These are phyloP conservation scores for Oxyura jamaicensis DNA, from an alignment of 2,113 vertebrate species.

Conservation along the genomic window DNA sequence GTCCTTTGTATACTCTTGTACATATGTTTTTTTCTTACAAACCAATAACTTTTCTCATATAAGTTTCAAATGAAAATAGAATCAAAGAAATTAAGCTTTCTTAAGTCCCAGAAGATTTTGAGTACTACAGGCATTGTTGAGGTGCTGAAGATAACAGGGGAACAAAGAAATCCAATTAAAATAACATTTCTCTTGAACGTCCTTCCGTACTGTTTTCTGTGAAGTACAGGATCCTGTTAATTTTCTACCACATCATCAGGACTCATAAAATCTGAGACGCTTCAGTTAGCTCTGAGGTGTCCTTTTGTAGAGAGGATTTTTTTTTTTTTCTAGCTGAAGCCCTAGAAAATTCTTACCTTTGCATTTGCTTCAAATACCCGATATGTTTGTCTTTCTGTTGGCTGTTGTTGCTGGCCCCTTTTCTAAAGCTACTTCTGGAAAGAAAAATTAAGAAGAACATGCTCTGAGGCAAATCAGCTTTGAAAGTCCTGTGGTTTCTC, in stretches of 20 bases:
- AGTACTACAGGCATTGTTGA: slow-evolving; percentile 38
- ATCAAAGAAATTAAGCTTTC: slow-evolving; percentile 51
- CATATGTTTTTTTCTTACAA: background rate
- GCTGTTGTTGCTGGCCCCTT: background rate
- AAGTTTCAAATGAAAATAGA: slow-evolving; percentile 65
- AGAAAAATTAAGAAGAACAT: background rate
- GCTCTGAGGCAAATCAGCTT: background rate
- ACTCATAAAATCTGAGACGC: background rate
- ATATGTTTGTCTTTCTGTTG: background rate
- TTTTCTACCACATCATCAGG: background rate
- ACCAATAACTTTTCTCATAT: background rate
- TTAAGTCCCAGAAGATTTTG: slow-evolving; percentile 29
- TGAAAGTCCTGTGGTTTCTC: background rate
- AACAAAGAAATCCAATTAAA: slow-evolving; percentile 75
- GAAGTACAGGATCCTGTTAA: slow-evolving; percentile 21
- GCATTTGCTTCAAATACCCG: background rate
- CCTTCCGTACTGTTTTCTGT: slow-evolving; percentile 28
- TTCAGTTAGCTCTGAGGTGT: background rate
- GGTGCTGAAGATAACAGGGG: slow-evolving; percentile 55
- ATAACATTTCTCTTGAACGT: slow-evolving; percentile 43
- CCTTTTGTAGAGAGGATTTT: background rate
- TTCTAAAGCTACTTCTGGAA: background rate
- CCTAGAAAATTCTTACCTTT: background rate
- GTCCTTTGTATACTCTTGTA: background rate
- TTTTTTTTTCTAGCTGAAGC: background rate